phyloP scores from a whole-genome alignment of 2,113 vertebrate genomes.

The Serinus canaria region DNA sequence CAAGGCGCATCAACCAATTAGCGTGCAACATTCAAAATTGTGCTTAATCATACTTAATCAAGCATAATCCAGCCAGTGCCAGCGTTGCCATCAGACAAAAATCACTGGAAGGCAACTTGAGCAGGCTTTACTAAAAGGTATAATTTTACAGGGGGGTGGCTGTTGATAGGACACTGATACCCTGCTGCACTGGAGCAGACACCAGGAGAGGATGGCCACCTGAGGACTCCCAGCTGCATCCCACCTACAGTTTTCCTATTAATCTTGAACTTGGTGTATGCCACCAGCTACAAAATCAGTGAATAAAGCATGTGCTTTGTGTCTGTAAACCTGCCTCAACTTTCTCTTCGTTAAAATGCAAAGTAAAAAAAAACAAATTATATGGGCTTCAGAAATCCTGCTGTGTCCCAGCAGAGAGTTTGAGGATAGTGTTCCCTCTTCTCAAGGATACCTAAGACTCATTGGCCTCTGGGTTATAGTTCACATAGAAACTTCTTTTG shows the following conservation, averaged over 20 bases:
- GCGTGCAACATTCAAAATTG: accelerated
- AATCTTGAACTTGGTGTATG: background rate
- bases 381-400: background rate
- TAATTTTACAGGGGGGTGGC: background rate
- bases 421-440: background rate
- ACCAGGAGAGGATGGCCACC: background rate
- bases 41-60: background rate
- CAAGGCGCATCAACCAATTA: background rate
- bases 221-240: background rate
- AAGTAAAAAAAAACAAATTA: background rate
- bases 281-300: background rate
- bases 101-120: background rate
- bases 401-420: background rate
- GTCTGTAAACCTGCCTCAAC: background rate
- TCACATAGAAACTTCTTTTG: background rate
- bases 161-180: background rate
- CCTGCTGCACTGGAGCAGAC: background rate
- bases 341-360: background rate
- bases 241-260: background rate
- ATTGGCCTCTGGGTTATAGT: background rate
- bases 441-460: background rate
- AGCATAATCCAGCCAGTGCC: background rate
- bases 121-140: background rate
- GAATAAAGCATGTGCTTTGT: background rate
- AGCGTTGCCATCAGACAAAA: background rate